Base-by-base conservation (phyloP, 2,888 invertebrate genomes). In the Eulithis prunata region DNA sequence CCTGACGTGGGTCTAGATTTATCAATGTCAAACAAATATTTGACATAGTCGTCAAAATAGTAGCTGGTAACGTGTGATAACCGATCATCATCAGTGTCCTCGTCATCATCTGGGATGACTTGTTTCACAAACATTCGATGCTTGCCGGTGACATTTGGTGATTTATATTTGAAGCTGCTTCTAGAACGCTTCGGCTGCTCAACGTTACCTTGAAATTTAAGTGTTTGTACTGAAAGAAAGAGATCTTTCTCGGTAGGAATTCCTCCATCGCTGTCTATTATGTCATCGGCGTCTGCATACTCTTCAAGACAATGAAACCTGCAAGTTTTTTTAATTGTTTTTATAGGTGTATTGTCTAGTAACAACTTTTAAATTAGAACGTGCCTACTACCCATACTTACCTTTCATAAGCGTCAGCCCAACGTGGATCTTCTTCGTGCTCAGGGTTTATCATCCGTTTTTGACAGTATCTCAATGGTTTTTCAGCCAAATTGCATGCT, bases 111-210 rank as follows among this genome's bases (percentile, higher is more conserved):
- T 5, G 79, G 77, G 0, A 90, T 80, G 7, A 79, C 71, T 82
- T 92, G 84, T 71, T 90, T 91, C 0, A 92, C 85, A 69, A 93
- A 92, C 91, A 93, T 90, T 73, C 93, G 79, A 61, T 93, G 92
- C 68, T 80, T 83, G 53, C 78, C 84, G 8, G 77, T 78, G 61
- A 81, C 78, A 0, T 78, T 75, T 7, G 79, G 70, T 5, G 80
- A 82, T 78, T 87, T 91, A 70, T 88, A 93, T 76, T 92, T 92
- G 57, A 91, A 92, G 68, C 87, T 85, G 4, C 88, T 87, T 53
- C 87, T 79, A 0, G 82, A 83, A 70, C 83, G 83, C 69, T 83
- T 88, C 0, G 73, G 75, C 63, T 84, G 81, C 21, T 85, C 80
- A 2, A 78, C 69, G 13, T 85, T 79, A 1, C 92, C 92, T 72